Base-by-base conservation (phyloP, 2,113 vertebrate species). In the Thalassarche chlororhynchos region DNA sequence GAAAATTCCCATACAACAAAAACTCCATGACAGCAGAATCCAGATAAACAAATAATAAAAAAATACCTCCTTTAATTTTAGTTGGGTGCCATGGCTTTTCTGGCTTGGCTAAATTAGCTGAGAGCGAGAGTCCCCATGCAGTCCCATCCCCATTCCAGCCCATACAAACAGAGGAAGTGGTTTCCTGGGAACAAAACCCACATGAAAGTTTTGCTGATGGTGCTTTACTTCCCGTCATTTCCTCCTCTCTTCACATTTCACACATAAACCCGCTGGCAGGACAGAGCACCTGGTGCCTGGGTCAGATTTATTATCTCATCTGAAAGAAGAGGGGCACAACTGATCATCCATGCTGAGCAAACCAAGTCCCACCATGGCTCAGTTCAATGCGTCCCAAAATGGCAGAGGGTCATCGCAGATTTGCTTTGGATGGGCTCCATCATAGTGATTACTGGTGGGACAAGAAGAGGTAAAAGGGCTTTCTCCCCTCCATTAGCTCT, bases 151-250 rank as follows among this genome's bases (percentile, higher is more conserved):
- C 2, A 1, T 25, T 38, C 26, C 89, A 84, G 84, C 74, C 93
- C 52, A 0, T 54, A 84, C 94, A 96, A 96, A 96, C 94, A 97
- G 90, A 98, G 97, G 97, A 97, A 97, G 90, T 95, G 94, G 93
- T 86, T 96, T 95, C 96, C 96, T 96, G 95, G 95, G 98, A 97
- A 94, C 91, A 76, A 88, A 97, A 95, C 74, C 93, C 96, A 91
- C 92, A 80, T 88, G 69, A 95, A 97, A 95, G 88, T 83, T 92
- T 52, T 96, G 94, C 89, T 92, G 95, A 60, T 72, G 84, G 60
- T 44, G 71, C 74, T 76, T 34, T 40, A 31, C 76, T 89, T 94
- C 74, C 92, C 61, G 2, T 47, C 80, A 36, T 61, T 92, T 96
- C 93, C 89, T 97, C 66, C 79, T 52, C 69, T 60, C 54, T 84